Evolutionary conservation across 2,797 vertebrate species (phyloP), one percentile per base, ranked within the genome.

Genomic region (Takifugu rubripes): DNA sequence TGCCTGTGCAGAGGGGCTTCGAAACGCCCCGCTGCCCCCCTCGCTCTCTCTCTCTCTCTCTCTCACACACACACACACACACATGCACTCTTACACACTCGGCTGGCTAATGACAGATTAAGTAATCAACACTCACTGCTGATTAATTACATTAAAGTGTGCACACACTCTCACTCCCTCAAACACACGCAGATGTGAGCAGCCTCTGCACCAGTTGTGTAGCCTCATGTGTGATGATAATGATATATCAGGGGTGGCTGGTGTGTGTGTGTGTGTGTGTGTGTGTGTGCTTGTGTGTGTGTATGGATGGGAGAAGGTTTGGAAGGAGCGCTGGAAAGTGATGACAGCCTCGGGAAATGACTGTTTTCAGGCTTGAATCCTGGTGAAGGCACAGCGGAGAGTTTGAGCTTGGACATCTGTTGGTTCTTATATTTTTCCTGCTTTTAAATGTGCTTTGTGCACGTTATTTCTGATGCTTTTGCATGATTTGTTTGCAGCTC

Each of bases 61-160:
- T 1, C 21, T 1, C 59, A 56, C 46, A 29, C 49, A 56, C 45
- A 61, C 57, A 46, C 61, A 43, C 61, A 57, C 66, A 50, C 53
- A 16, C 53, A n/a, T 44, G 17, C 46, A 57, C 61, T 66, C 55
- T 49, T 50, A 62, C 60, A 75, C 74, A 78, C 77, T 72, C 8
- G 73, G 40, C 71, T 67, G 63, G 61, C 56, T 84, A 86, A 84
- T 86, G 82, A 62, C 74, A 75, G 77, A 81, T 83, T 87, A 84
- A 84, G 68, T 80, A 65, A 72, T 75, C 57, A 88, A 84, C 81
- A 72, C 79, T 79, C 78, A 74, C 66, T 68, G 70, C 70, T 78
- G 72, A 87, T 73, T 81, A 82, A 61, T 79, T 79, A 71, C 75
- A 84, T 81, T 78, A 78, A 72, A 60, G 56, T 72, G 46, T 40